Percentiles rank a stretch among this genome's conserved stretches.
These are phyloP conservation scores for Hirtodrosophila cameraria DNA, from an alignment of 2,888 invertebrate species.

Conservation along the genomic window DNA sequence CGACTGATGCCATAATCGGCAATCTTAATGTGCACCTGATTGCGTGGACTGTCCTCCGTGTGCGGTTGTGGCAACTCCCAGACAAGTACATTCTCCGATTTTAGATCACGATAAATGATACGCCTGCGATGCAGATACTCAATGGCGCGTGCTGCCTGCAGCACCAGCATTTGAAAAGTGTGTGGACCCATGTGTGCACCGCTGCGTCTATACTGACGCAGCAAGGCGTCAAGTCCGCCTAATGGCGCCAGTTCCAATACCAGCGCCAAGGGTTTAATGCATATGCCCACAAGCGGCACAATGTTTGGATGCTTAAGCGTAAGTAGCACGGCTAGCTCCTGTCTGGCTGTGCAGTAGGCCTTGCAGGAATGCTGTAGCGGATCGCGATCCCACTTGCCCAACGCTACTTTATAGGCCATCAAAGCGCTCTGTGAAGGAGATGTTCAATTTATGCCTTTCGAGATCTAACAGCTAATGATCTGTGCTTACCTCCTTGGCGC, in stretches of 20 bases:
- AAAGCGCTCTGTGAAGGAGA: slow-evolving; percentile 78
- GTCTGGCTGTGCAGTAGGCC: slow-evolving; percentile 97
- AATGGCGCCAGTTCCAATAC: slow-evolving; percentile 94
- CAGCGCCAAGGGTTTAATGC: slow-evolving; percentile 94
- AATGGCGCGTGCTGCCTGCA: slow-evolving; percentile 96
- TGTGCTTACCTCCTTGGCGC: slow-evolving; percentile 81
- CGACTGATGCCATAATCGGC: slow-evolving; percentile 99
- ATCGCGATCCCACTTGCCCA: slow-evolving; percentile 96
- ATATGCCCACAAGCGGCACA: slow-evolving; percentile 95
- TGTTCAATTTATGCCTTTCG: not conserved
- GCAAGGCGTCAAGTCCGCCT: slow-evolving; percentile 93
- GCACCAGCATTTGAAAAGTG: slow-evolving; percentile 92
- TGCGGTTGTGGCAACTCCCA: slow-evolving; percentile 95
- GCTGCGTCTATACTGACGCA: slow-evolving; percentile 93
- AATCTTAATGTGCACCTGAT: slow-evolving; percentile 93
- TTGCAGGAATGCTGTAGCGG: slow-evolving; percentile 96
- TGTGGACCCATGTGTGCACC: slow-evolving; percentile 92
- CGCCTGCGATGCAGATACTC: slow-evolving; percentile 97
- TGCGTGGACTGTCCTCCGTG: slow-evolving; percentile 87
- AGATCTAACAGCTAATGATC: not conserved
- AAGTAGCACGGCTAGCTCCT: slow-evolving; percentile 94
- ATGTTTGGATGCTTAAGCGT: slow-evolving; percentile 95
- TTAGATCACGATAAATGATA: slow-evolving; percentile 92
- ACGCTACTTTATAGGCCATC: slow-evolving; percentile 86
- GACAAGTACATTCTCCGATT: slow-evolving; percentile 99